Evolutionary conservation across 2,888 invertebrate genomes (phyloP).

Genomic region (Luperina nickerlii): DNA sequence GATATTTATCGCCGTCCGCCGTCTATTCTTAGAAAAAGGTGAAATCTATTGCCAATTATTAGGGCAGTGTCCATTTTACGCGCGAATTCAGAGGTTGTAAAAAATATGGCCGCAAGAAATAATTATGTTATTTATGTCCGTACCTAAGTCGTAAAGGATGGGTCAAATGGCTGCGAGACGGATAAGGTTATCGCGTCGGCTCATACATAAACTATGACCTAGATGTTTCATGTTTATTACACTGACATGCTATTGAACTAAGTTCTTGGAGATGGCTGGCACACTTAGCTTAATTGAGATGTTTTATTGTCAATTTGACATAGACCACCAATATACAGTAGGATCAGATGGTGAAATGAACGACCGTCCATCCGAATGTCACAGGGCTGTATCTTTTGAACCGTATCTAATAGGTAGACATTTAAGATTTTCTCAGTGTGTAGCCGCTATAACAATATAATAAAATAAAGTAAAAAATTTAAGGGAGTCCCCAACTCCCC

Average conservation of each 20-base stretch:
- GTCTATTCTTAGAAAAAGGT: conserved; percentile 53
- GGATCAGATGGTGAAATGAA: not conserved
- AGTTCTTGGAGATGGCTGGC: conserved; percentile 30
- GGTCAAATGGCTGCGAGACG: conserved; percentile 27
- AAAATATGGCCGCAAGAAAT: conserved; percentile 32
- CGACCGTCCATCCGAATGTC: not conserved
- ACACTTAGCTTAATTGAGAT: conserved; percentile 10
- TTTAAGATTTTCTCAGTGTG: not conserved
- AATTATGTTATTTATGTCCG: conserved; percentile 50
- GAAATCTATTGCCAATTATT: conserved; percentile 58
- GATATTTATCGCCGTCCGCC: conserved; percentile 52
- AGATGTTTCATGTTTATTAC: conserved; percentile 41
- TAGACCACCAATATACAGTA: not conserved
- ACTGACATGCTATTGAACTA: conserved; percentile 28
- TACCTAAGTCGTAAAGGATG: conserved; percentile 34
- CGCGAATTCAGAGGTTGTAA: conserved; percentile 32
- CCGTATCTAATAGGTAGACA: not conserved
- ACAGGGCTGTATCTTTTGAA: not conserved
- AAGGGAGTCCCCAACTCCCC: not conserved
- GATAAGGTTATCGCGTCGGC: conserved; percentile 33
- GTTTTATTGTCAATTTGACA: conserved; percentile 20
- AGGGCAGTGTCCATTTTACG: conserved; percentile 41
- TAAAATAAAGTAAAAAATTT: not conserved
- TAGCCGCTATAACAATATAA: not conserved
- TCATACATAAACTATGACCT: conserved; percentile 46